Evolutionary conservation across 1,140 invertebrate genomes (phyloP).

Genomic region (Sarcophaga peregrina): DNA sequence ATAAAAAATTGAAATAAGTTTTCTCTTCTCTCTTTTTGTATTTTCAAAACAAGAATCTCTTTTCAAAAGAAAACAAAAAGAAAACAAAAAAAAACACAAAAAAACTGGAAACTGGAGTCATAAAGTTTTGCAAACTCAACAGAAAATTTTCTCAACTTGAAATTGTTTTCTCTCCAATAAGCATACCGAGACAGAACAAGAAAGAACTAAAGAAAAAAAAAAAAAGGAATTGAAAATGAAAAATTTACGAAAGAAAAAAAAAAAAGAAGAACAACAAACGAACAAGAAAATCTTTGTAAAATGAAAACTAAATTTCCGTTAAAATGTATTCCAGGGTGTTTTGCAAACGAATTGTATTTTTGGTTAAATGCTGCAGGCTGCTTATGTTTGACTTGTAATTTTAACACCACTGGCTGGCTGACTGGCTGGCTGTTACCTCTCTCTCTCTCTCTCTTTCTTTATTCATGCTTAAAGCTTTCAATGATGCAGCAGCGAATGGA

Average conservation of each 20-base stretch:
- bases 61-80: not conserved
- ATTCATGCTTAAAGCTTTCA: too few relatives aligned
- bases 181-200: not conserved
- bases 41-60: not conserved
- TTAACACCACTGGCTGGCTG: not conserved
- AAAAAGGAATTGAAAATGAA: not conserved
- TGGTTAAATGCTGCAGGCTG: not conserved
- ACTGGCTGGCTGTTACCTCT: too few relatives aligned
- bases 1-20: too few relatives aligned
- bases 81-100: not conserved
- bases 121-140: conserved; percentile 15
- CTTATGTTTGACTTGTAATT: not conserved
- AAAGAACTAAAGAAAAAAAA: not conserved
- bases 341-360: not conserved
- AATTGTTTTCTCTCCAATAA: conserved; percentile 13
- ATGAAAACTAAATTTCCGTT: conserved; percentile 7
- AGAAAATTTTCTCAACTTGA: not conserved
- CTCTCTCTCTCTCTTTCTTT: too few relatives aligned
- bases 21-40: not conserved
- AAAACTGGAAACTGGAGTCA: not conserved
- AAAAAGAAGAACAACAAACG: not conserved
- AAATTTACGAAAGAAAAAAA: not conserved
- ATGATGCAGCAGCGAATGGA: not conserved
- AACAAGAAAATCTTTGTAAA: too few relatives aligned
- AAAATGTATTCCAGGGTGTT: not conserved